These are phyloP conservation scores for Junonia oenone DNA, from an alignment of 2,888 invertebrate genomes.

Conservation along the genomic window DNA sequence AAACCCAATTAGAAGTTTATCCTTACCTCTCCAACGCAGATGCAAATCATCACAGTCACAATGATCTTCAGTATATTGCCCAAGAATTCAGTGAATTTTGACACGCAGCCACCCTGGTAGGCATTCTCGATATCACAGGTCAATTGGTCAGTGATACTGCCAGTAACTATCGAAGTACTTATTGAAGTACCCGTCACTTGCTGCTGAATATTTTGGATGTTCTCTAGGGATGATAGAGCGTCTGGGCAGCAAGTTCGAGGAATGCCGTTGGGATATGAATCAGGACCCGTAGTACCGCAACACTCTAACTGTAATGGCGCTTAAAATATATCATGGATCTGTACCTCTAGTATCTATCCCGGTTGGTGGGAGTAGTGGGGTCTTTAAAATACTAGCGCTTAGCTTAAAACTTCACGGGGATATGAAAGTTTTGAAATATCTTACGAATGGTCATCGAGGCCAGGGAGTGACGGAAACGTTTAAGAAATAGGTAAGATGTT, in stretches of 20 bases:
- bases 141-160: background rate
- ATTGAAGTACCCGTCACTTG: background rate
- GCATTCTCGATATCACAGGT: background rate
- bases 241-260: constrained; percentile 9
- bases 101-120: background rate
- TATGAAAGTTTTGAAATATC: too few species aligned
- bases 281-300: constrained; percentile 64
- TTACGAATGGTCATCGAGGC: too few species aligned
- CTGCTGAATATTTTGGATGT: background rate
- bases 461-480: too few species aligned
- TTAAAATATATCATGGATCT: too few species aligned
- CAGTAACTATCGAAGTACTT: too few species aligned
- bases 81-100: background rate
- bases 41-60: background rate
- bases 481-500: too few species aligned
- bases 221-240: background rate
- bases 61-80: background rate
- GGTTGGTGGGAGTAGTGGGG: too few species aligned
- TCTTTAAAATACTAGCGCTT: too few species aligned
- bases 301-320: constrained; percentile 72
- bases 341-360: too few species aligned
- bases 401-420: too few species aligned
- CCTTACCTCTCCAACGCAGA: constrained; percentile 8
- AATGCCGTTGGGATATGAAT: constrained; percentile 42
- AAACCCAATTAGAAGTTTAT: too few species aligned